Conservation (phyloP, 37 sponge, comb jelly and placozoan genomes). For the Beroe forskalii region DNA sequence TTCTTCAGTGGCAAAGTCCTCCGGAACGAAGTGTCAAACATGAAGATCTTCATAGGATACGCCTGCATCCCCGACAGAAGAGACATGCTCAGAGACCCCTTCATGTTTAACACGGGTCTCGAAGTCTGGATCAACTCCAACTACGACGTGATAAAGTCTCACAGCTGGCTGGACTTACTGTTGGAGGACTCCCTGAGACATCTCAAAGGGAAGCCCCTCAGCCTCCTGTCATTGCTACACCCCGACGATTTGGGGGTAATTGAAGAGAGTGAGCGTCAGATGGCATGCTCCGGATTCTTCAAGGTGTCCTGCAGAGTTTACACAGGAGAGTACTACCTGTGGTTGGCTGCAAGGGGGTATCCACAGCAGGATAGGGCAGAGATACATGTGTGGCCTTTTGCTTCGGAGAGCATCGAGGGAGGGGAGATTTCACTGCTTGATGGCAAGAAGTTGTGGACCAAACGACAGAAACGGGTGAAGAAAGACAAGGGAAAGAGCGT, state of each 20-base stretch:
- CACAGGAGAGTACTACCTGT: conserved; percentile 1
- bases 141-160: conserved; percentile 31
- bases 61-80: background rate
- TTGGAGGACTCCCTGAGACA: background rate
- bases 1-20: conserved; percentile 7
- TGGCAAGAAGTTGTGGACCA: conserved; percentile 42
- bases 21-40: background rate
- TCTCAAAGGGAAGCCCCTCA: background rate
- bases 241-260: conserved; percentile 6
- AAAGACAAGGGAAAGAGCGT: background rate
- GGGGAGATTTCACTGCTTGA: background rate
- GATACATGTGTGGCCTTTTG: conserved; percentile 15
- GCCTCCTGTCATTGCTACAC: background rate
- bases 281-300: background rate
- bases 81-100: background rate
- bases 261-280: background rate
- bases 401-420: background rate
- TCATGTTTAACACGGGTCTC: conserved; percentile 52
- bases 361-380: background rate
- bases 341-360: background rate
- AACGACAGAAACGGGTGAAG: background rate
- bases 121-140: conserved; percentile 17
- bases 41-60: conserved; percentile 34
- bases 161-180: conserved; percentile 21
- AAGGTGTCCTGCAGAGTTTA: background rate